A percentile compares a stretch with the other conserved stretches of the same genome.
Evolutionary conservation across 37 sponge, comb jelly and placozoan species (phyloP).

Genomic region (Crambe crambe): DNA sequence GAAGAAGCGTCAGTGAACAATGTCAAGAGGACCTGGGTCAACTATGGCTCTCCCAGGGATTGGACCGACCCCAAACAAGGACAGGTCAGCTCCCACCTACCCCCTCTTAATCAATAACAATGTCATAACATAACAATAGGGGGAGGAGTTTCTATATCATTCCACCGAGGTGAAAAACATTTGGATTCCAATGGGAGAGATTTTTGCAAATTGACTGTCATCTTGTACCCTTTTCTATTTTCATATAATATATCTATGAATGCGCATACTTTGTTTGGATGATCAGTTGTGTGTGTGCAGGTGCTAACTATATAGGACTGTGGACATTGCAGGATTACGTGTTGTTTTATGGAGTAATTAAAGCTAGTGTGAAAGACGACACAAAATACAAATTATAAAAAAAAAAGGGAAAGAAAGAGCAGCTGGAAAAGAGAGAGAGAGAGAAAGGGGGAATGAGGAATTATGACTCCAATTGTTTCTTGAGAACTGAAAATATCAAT

Average conservation of each 20-base stretch:
- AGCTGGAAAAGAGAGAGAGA: neutral
- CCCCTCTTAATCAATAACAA: too few species aligned
- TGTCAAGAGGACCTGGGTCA: conserved; percentile 97
- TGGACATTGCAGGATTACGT: neutral
- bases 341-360: too few species aligned
- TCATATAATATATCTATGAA: neutral
- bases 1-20: conserved; percentile 75
- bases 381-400: too few species aligned
- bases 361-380: too few species aligned
- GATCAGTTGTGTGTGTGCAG: too few species aligned
- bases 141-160: conserved; percentile 85
- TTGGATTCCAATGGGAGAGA: conserved; percentile 97
- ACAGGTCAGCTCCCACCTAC: conserved; percentile 49
- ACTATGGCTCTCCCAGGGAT: conserved; percentile 84
- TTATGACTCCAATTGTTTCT: conserved; percentile 3
- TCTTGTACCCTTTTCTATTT: too few species aligned
- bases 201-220: conserved; percentile 86
- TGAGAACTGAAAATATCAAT: conserved; percentile 14
- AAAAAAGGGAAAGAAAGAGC: neutral
- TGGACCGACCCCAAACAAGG: conserved; percentile 83
- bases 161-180: conserved; percentile 92
- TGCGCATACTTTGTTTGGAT: too few species aligned
- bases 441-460: neutral
- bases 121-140: conserved; percentile 29
- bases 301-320: neutral